Percentiles rank a stretch among this genome's conserved stretches.
phyloP scores from a whole-genome alignment of 37 sponge, comb jelly and placozoan genomes.

The Geodia barretti region DNA sequence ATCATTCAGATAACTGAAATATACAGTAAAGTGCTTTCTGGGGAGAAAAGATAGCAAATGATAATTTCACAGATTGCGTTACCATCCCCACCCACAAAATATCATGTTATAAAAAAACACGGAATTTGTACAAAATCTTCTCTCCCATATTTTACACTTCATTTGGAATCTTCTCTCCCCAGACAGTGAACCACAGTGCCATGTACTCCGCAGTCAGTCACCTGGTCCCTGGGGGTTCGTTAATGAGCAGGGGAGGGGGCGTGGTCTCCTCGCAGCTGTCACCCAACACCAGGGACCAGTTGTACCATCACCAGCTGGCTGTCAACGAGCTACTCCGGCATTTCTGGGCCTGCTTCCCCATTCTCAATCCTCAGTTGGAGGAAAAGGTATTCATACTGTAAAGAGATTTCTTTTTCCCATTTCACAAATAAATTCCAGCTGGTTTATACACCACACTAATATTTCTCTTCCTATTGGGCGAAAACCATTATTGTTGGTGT shows the following conservation, averaged over 20 bases:
- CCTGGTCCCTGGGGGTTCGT: conserved; percentile 49
- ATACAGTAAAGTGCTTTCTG: too few relatives aligned
- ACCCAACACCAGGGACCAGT: background rate
- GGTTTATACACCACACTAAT: too few relatives aligned
- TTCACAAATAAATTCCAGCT: too few relatives aligned
- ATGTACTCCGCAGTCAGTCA: conserved; percentile 42
- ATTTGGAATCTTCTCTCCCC: background rate
- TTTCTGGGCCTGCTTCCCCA: conserved; percentile 93
- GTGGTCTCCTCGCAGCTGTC: conserved; percentile 7
- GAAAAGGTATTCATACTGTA: conserved; percentile 71
- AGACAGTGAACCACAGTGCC: conserved; percentile 9
- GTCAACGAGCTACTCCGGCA: conserved; percentile 86
- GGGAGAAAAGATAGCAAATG: too few relatives aligned
- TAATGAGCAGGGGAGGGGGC: conserved; percentile 15
- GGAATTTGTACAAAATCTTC: background rate
- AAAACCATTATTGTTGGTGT: too few relatives aligned
- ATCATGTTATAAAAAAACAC: background rate
- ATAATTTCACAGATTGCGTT: background rate
- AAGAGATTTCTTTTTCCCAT: too few relatives aligned
- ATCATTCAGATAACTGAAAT: too few relatives aligned
- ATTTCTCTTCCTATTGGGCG: too few relatives aligned
- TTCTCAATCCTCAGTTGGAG: conserved; percentile 61
- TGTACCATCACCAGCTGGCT: conserved; percentile 64
- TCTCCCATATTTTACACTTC: background rate
- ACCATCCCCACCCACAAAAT: background rate